Percentiles rank a stretch among this genome's conserved stretches.
These are phyloP conservation scores for Gephyroberyx darwinii DNA, from an alignment of 2,797 vertebrate genomes.

Conservation along the genomic window DNA sequence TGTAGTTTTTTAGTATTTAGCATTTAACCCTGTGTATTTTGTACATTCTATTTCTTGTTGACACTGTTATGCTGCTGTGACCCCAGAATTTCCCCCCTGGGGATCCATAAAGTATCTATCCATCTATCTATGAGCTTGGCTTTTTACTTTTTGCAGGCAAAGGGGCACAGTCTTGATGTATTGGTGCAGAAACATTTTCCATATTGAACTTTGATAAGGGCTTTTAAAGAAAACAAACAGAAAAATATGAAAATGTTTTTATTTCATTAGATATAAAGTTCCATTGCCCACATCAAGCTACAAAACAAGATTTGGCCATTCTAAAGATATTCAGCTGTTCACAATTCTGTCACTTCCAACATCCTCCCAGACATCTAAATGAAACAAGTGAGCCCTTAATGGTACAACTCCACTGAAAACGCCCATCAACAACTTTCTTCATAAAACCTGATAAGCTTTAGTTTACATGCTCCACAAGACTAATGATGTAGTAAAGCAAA, in stretches of 20 bases:
- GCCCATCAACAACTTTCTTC: conserved; percentile 9
- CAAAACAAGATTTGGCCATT: conserved; percentile 57
- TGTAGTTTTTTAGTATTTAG: no score
- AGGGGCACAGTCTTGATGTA: background rate
- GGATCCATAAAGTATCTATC: no score
- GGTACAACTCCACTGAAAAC: conserved; percentile 34
- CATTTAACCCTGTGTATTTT: no score
- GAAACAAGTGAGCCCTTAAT: conserved; percentile 2
- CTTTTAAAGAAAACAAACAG: conserved; percentile 27
- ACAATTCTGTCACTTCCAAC: conserved; percentile 29
- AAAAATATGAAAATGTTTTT: conserved; percentile 76
- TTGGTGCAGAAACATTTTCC: background rate
- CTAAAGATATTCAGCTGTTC: conserved; percentile 30
- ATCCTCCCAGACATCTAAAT: conserved; percentile 21
- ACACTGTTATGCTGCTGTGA: no score
- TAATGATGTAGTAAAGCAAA: conserved; percentile 44
- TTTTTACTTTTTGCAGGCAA: no score
- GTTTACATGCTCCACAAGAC: conserved; percentile 36
- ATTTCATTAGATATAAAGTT: conserved; percentile 78
- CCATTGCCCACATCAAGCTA: conserved; percentile 59
- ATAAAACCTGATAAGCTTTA: conserved; percentile 12
- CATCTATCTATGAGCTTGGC: background rate
- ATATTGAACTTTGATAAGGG: background rate
- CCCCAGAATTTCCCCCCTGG: no score
- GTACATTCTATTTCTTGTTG: no score